phyloP scores from a whole-genome alignment of 2,888 invertebrate genomes.

The Slavum lentiscoides region DNA sequence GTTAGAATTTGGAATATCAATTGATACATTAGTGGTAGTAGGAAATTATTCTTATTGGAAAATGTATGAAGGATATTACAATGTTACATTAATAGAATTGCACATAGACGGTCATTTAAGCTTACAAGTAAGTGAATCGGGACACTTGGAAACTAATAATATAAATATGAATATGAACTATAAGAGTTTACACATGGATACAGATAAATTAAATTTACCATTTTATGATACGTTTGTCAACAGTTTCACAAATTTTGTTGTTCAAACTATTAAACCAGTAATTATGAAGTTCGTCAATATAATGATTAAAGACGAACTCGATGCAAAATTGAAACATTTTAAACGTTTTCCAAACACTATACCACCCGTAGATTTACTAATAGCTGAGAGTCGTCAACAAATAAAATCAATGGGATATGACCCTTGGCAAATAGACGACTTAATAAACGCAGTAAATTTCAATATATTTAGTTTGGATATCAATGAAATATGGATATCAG shows the following conservation, averaged over 20 bases:
- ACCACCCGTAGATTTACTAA: conserved; percentile 80
- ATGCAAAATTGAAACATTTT: conserved; percentile 72
- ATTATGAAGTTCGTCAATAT: conserved; percentile 78
- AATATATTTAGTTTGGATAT: conserved; percentile 71
- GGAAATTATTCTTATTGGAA: conserved; percentile 79
- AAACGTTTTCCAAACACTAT: conserved; percentile 82
- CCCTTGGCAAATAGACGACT: conserved; percentile 75
- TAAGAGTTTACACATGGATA: conserved; percentile 51
- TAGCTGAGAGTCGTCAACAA: conserved; percentile 73
- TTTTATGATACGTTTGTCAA: conserved; percentile 68
- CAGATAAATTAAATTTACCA: conserved; percentile 65
- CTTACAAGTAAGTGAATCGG: conserved; percentile 74
- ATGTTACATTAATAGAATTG: conserved; percentile 73
- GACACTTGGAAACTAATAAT: conserved; percentile 75
- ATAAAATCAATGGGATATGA: conserved; percentile 70
- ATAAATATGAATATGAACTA: conserved; percentile 80
- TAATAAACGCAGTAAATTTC: conserved; percentile 66
- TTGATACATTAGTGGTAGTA: conserved; percentile 71
- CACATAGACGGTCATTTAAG: conserved; percentile 70
- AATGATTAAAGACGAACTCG: conserved; percentile 70
- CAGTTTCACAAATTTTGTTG: conserved; percentile 78
- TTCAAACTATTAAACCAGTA: conserved; percentile 84
- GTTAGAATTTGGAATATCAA: conserved; percentile 72
- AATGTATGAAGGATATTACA: conserved; percentile 77
- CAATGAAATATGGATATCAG: conserved; percentile 76